These are phyloP conservation scores for Troilus luridus DNA, from an alignment of 2,888 invertebrate genomes.

Conservation along the genomic window DNA sequence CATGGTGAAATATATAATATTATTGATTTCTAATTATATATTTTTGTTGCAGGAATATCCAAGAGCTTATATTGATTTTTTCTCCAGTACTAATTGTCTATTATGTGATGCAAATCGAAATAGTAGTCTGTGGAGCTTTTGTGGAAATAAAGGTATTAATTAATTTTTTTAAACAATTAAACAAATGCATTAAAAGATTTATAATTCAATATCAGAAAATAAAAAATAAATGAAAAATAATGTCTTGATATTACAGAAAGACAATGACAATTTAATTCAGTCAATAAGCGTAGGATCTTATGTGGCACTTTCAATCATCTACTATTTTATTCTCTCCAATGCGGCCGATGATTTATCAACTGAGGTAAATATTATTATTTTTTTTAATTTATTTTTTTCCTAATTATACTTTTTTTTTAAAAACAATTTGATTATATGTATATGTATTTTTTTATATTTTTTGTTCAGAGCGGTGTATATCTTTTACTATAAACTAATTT, in stretches of 20 bases:
- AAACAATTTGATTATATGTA: too few relatives aligned
- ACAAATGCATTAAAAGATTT: not conserved
- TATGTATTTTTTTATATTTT: too few relatives aligned
- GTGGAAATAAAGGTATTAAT: conserved; percentile 14
- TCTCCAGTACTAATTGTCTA: conserved; percentile 2
- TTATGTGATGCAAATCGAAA: not conserved
- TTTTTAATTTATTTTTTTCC: too few relatives aligned
- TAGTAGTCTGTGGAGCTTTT: conserved; percentile 28
- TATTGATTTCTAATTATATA: not conserved
- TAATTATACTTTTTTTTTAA: too few relatives aligned
- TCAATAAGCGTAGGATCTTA: not conserved
- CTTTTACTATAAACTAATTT: too few relatives aligned
- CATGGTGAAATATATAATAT: not conserved
- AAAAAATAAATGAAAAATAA: not conserved
- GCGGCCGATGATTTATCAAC: not conserved
- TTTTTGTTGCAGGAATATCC: conserved; percentile 11
- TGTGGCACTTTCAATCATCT: not conserved
- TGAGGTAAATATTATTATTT: not conserved
- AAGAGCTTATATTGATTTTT: not conserved
- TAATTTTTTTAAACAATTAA: not conserved
- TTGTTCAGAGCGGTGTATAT: too few relatives aligned
- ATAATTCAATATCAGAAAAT: not conserved
- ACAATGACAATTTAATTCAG: not conserved
- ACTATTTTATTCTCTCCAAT: not conserved
- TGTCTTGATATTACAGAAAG: not conserved